Percentiles rank a stretch among this genome's conserved stretches.
Conservation (phyloP, 2,797 vertebrate species). For the Typhlichthys subterraneus region DNA sequence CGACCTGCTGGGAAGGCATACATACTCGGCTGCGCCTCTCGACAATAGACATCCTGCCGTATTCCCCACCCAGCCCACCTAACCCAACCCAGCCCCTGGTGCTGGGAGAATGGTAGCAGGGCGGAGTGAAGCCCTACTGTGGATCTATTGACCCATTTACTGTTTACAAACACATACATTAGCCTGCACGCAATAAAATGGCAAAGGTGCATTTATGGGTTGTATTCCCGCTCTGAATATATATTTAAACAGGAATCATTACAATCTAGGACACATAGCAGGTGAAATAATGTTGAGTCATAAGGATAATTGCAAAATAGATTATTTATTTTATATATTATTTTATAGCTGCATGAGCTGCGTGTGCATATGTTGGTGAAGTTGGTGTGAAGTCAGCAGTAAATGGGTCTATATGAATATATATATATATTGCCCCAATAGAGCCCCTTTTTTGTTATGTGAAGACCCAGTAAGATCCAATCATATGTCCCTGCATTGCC, state of each 20-base stretch:
- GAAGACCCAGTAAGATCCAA: constrained; percentile 40
- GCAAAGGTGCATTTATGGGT: no score
- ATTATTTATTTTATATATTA: no score
- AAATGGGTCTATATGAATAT: constrained; percentile 34
- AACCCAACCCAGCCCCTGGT: constrained; percentile 29
- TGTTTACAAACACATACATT: no score
- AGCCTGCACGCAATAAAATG: no score
- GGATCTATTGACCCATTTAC: constrained; percentile 23
- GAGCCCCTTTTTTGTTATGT: constrained; percentile 41
- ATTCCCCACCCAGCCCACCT: constrained; percentile 38
- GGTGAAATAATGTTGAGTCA: no score
- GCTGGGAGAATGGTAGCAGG: constrained; percentile 35
- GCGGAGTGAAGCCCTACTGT: constrained; percentile 1
- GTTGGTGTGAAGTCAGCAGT: no score
- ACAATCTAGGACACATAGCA: no score
- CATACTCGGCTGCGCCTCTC: constrained; percentile 57
- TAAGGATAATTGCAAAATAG: no score
- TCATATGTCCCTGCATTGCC: constrained; percentile 17
- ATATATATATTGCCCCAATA: neutral
- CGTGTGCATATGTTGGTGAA: no score
- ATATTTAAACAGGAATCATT: no score
- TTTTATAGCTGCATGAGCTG: no score
- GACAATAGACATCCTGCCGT: constrained; percentile 68
- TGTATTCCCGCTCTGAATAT: no score
- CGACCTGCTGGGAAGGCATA: constrained; percentile 73